Percentiles rank a stretch among this genome's conserved stretches.
Conservation (phyloP, 2,888 invertebrate genomes). For the Erebia aethiops region DNA sequence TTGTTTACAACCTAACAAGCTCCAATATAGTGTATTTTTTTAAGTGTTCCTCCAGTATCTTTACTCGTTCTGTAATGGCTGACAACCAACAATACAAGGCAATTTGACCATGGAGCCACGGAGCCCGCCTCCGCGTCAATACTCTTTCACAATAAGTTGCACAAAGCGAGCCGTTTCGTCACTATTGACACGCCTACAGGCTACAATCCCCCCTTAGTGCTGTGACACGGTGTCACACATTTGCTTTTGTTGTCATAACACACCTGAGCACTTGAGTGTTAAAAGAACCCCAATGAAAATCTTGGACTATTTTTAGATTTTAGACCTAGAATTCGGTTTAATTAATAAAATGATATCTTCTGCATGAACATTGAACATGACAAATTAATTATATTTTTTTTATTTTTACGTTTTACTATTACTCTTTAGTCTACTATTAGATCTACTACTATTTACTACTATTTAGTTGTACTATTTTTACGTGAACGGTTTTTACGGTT, state of each 20-base stretch:
- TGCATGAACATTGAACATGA: too few relatives aligned
- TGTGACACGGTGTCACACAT: slow-evolving; percentile 33
- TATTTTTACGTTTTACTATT: too few relatives aligned
- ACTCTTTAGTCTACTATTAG: too few relatives aligned
- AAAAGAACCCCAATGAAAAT: too few relatives aligned
- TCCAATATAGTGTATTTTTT: neutral
- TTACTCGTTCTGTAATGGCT: slow-evolving; percentile 24
- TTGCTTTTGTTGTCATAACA: slow-evolving; percentile 1
- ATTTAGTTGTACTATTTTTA: neutral
- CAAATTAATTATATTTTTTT: too few relatives aligned
- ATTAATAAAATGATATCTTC: too few relatives aligned
- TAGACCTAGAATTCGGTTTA: too few relatives aligned
- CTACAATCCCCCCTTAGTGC: slow-evolving; percentile 50
- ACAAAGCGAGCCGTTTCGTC: slow-evolving; percentile 74
- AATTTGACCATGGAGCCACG: slow-evolving; percentile 45
- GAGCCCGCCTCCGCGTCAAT: slow-evolving; percentile 65
- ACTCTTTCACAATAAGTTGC: slow-evolving; percentile 78
- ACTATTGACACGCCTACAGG: slow-evolving; percentile 73
- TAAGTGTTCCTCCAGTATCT: slow-evolving; percentile 5
- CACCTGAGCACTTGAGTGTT: neutral
- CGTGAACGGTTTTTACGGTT: neutral
- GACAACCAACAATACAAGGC: slow-evolving; percentile 44
- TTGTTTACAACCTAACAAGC: neutral
- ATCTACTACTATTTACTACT: too few relatives aligned
- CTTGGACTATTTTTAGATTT: too few relatives aligned